phyloP scores from a whole-genome alignment of 2,797 vertebrate species.

The Aphelocoma californica region DNA sequence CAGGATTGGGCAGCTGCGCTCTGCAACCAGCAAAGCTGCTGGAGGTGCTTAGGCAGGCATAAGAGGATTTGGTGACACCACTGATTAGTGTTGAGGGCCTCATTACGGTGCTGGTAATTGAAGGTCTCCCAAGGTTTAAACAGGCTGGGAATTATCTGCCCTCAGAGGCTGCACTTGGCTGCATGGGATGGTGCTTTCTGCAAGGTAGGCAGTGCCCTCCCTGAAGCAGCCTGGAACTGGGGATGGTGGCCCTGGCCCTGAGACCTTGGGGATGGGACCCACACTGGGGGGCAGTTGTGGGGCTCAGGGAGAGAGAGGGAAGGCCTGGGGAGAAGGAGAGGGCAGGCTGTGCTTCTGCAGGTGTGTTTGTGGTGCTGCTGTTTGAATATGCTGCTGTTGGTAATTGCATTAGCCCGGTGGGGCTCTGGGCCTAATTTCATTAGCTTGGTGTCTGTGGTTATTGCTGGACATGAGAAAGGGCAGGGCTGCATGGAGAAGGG shows the following conservation, averaged over 20 bases:
- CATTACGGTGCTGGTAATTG: not conserved
- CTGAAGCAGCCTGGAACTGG: not conserved
- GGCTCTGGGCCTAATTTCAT: conserved; percentile 25
- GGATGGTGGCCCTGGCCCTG: not conserved
- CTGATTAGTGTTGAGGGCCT: conserved; percentile 41
- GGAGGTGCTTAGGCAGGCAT: conserved; percentile 24
- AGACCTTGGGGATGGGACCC: not conserved
- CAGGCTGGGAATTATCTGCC: not conserved
- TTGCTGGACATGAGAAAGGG: not conserved
- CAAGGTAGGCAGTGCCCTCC: conserved; percentile 48
- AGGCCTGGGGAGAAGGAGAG: not conserved
- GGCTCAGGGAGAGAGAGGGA: not conserved
- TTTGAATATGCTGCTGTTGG: not conserved
- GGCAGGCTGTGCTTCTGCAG: not conserved
- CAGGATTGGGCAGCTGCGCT: conserved; percentile 39
- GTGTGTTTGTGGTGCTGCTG: not conserved
- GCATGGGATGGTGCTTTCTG: not conserved
- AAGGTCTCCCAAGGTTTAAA: conserved; percentile 36
- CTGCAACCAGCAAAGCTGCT: conserved; percentile 23
- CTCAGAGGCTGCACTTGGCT: conserved; percentile 1
- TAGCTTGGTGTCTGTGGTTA: conserved; percentile 42
- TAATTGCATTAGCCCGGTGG: conserved; percentile 43
- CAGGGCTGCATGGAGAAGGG: not conserved
- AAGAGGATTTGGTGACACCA: conserved; percentile 40
- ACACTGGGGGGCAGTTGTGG: not conserved